These are phyloP conservation scores for Megalurothrips usitatus DNA, from an alignment of 2,888 invertebrate species.

Conservation along the genomic window DNA sequence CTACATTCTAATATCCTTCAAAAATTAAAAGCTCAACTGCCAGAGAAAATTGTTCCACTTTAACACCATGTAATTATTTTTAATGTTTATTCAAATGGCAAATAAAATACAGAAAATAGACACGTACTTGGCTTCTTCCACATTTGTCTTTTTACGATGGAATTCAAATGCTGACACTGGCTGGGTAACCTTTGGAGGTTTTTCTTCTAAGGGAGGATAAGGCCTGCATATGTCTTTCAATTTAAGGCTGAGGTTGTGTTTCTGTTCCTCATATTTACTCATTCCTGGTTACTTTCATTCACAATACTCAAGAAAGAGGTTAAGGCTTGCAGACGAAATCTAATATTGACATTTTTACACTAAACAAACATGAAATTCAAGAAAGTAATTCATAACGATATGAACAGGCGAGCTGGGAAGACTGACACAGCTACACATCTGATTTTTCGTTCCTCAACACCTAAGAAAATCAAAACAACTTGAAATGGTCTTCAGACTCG, in stretches of 20 bases:
- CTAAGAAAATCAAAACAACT: not conserved
- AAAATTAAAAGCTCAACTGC: not conserved
- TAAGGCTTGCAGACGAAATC: not conserved
- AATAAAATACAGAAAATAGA: not conserved
- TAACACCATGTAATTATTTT: not conserved
- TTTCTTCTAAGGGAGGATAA: not conserved
- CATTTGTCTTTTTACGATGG: constrained; percentile 14
- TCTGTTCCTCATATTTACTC: constrained; percentile 16
- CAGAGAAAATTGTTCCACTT: not conserved
- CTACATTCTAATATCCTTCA: not conserved
- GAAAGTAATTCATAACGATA: not conserved
- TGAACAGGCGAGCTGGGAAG: not conserved
- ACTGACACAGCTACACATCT: not conserved
- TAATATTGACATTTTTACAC: not conserved
- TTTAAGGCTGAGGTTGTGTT: constrained; percentile 12
- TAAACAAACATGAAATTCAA: no score
- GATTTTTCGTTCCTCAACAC: not conserved
- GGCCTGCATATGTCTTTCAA: not conserved
- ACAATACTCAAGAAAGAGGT: not conserved
- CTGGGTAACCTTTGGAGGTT: not conserved
- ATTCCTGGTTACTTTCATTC: not conserved
- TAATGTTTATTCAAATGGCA: not conserved
- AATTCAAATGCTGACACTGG: constrained; percentile 9
- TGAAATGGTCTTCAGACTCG: not conserved
- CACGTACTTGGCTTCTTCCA: constrained; percentile 5